These are phyloP conservation scores for Rambutsinella grinnellia DNA, from an alignment of 2,888 invertebrate genomes.

Conservation along the genomic window DNA sequence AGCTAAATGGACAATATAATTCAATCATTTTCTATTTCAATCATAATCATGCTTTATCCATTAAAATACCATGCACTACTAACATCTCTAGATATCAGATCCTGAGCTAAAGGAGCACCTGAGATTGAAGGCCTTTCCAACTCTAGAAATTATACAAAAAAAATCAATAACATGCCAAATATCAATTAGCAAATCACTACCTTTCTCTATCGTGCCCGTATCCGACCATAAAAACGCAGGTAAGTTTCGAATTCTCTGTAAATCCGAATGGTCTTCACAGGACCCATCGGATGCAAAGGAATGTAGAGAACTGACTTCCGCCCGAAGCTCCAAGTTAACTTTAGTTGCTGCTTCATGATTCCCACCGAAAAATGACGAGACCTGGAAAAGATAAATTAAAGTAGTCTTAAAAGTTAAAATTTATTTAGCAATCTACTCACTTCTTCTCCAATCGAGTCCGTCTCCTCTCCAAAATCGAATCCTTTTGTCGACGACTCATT, in stretches of 20 bases:
- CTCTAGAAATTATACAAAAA: slow-evolving; percentile 22
- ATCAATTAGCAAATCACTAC: slow-evolving; percentile 16
- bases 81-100: slow-evolving; percentile 45
- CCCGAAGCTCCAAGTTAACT: slow-evolving; percentile 57
- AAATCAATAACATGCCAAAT: neutral
- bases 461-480: slow-evolving; percentile 80
- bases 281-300: slow-evolving; percentile 64
- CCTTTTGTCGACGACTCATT: slow-evolving; percentile 76
- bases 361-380: slow-evolving; percentile 59
- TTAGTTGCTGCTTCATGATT: slow-evolving; percentile 57
- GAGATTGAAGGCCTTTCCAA: slow-evolving; percentile 50
- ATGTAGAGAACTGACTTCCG: slow-evolving; percentile 63
- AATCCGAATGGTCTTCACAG: slow-evolving; percentile 53
- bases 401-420: neutral
- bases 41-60: slow-evolving; percentile 1
- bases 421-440: slow-evolving; percentile 68
- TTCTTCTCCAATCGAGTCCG: slow-evolving; percentile 72
- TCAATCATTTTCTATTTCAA: neutral
- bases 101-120: slow-evolving; percentile 36
- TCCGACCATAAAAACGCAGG: slow-evolving; percentile 63
- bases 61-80: neutral
- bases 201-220: slow-evolving; percentile 57
- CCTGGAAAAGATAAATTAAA: slow-evolving; percentile 30
- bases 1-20: slow-evolving; percentile 58
- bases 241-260: slow-evolving; percentile 57